Evolutionary conservation across 2,888 invertebrate species (phyloP), one percentile per base, ranked within the genome.

Genomic region (Volucella inflata): DNA sequence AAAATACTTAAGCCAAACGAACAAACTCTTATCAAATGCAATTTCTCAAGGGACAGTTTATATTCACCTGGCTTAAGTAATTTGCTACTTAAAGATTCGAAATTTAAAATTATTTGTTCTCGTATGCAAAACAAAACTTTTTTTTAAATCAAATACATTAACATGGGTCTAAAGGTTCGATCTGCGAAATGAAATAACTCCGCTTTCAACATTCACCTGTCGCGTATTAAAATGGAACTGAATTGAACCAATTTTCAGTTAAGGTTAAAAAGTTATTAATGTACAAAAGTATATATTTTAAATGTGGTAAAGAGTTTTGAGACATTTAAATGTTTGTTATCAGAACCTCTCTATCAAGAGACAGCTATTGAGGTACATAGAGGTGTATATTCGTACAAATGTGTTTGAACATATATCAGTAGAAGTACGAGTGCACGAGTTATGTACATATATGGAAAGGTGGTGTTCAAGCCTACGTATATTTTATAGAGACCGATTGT

Each of bases 1-100:
- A 90, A 92, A 91, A 92, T 91, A 92, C 92, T 92, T 92, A 91
- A 92, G 92, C 92, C 92, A 92, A 92, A 92, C 92, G 92, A 92
- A 92, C 92, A 91, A 91, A 92, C 92, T 92, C 89, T 88, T 89
- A 89, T 80, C 87, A 88, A 30, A 88, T 87, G 78, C 72, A 78
- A 30, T 67, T 36, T 65, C 75, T 60, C 62, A 72, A 74, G 87
- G 83, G 87, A 91, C 90, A 90, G 92, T 91, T 92, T 92, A 88
- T 88, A 91, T 92, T 90, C 92, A 91, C 89, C 90, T 92, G 92
- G 92, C 92, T 91, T 90, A 91, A 92, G 92, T 89, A 90, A 92
- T 91, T 91, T 89, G 91, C 91, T 89, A 90, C 90, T 90, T 88
- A 88, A 77, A 72, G 50, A 30, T 30, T 30, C 8, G 62, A 62